These are phyloP conservation scores for Drosophila suzukii DNA, from an alignment of 1,140 invertebrate genomes.

Conservation along the genomic window DNA sequence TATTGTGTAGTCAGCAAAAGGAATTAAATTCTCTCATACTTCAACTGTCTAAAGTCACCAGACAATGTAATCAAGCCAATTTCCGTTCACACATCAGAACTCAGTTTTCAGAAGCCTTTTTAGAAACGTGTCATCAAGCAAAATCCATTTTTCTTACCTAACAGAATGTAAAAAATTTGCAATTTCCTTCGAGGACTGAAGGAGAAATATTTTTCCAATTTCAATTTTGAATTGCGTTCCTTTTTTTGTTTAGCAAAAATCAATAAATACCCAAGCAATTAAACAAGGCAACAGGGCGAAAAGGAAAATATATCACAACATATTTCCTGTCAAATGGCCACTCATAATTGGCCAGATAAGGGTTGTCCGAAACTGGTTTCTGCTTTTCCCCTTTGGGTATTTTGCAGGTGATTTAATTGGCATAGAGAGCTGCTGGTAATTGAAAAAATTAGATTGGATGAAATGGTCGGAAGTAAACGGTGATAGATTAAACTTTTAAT, in stretches of 20 bases:
- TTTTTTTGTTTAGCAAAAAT: slow-evolving; percentile 9
- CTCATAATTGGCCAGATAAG: slow-evolving; percentile 46
- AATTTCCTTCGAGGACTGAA: slow-evolving; percentile 36
- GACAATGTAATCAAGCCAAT: slow-evolving; percentile 52
- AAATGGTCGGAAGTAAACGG: slow-evolving; percentile 8
- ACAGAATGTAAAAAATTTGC: slow-evolving; percentile 27
- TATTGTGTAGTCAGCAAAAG: not conserved
- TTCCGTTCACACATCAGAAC: slow-evolving; percentile 35
- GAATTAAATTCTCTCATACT: not conserved
- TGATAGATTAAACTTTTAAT: not conserved
- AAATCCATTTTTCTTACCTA: slow-evolving; percentile 5
- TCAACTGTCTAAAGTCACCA: slow-evolving; percentile 25
- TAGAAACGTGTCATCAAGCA: slow-evolving; percentile 1
- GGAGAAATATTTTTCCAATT: slow-evolving; percentile 23
- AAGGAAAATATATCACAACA: slow-evolving; percentile 20
- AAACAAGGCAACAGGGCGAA: slow-evolving; percentile 13
- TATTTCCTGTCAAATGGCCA: slow-evolving; percentile 44
- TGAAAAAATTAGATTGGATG: slow-evolving; percentile 40
- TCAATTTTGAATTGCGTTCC: not conserved
- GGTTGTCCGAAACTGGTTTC: slow-evolving; percentile 13
- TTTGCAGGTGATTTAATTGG: slow-evolving; percentile 47
- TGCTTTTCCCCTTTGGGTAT: slow-evolving; percentile 13
- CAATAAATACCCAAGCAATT: slow-evolving; percentile 40
- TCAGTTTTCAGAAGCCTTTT: slow-evolving; percentile 9
- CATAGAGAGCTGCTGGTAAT: slow-evolving; percentile 31